These are phyloP conservation scores for Mormyrus lacerda DNA, from an alignment of 2,113 vertebrate species.

Conservation along the genomic window DNA sequence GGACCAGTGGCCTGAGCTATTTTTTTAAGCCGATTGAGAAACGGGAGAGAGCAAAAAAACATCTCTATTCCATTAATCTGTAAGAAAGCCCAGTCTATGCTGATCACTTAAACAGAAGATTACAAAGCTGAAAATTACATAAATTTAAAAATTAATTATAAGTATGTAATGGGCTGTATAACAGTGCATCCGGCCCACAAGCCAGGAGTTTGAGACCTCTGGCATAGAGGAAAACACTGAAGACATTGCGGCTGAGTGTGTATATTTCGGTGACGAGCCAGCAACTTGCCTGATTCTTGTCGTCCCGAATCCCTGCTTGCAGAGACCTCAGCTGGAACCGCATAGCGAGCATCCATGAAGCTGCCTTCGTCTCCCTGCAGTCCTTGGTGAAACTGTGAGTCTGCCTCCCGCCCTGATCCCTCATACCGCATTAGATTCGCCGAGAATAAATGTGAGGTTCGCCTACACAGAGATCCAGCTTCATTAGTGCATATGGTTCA, in stretches of 20 bases:
- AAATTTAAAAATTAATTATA: background rate
- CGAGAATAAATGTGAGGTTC: constrained; percentile 26
- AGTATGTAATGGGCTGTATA: background rate
- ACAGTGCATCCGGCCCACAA: background rate
- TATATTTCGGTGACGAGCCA: background rate
- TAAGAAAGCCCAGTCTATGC: background rate
- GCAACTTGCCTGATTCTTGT: background rate
- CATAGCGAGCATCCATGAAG: constrained; percentile 77
- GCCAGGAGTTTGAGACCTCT: background rate
- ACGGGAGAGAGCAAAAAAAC: background rate
- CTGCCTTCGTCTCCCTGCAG: constrained; percentile 75
- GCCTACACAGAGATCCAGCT: constrained; percentile 27
- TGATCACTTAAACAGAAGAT: background rate
- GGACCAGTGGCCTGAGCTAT: background rate
- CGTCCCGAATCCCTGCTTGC: constrained; percentile 24
- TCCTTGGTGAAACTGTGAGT: constrained; percentile 90
- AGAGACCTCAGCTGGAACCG: constrained; percentile 89
- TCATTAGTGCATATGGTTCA: constrained; percentile 15
- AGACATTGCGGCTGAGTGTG: background rate
- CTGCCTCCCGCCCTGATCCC: background rate
- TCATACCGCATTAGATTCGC: background rate
- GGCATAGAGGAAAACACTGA: background rate
- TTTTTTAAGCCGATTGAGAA: background rate
- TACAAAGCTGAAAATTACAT: background rate
- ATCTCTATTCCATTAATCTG: background rate